Percentiles rank a stretch among this genome's conserved stretches.
Evolutionary conservation across 2,888 invertebrate genomes (phyloP).

Genomic region (Agrochola circellaris): DNA sequence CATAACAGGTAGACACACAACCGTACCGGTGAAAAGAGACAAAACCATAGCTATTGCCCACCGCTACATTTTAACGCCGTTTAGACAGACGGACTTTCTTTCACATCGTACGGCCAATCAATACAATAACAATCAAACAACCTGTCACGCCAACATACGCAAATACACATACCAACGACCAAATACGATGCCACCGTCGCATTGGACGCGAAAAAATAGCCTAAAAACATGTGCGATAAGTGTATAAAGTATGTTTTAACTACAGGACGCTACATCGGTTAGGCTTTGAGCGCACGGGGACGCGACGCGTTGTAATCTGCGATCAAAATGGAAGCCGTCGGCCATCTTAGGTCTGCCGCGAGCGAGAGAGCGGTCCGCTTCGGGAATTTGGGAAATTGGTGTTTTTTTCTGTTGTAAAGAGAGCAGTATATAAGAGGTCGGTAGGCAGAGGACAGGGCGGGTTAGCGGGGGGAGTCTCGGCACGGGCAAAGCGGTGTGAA

Average conservation of each 20-base stretch:
- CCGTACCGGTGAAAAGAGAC: slow-evolving; percentile 77
- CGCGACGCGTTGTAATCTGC: slow-evolving; percentile 87
- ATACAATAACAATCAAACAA: slow-evolving; percentile 80
- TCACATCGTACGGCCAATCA: slow-evolving; percentile 79
- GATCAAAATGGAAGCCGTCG: slow-evolving; percentile 90
- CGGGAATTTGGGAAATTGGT: slow-evolving; percentile 90
- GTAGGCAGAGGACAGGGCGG: slow-evolving; percentile 86
- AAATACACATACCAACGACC: slow-evolving; percentile 66
- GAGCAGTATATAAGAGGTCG: slow-evolving; percentile 90
- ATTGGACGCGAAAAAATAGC: slow-evolving; percentile 88
- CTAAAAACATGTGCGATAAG: slow-evolving; percentile 88
- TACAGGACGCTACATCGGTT: slow-evolving; percentile 81
- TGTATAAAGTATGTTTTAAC: slow-evolving; percentile 81
- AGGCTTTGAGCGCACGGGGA: slow-evolving; percentile 87
- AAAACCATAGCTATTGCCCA: slow-evolving; percentile 77
- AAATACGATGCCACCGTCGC: slow-evolving; percentile 80
- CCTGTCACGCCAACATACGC: slow-evolving; percentile 50
- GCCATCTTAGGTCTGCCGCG: slow-evolving; percentile 90
- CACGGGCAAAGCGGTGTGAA: slow-evolving; percentile 90
- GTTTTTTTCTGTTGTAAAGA: slow-evolving; percentile 90
- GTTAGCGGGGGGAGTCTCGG: slow-evolving; percentile 83
- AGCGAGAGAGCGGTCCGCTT: slow-evolving; percentile 88
- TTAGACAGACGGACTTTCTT: slow-evolving; percentile 79
- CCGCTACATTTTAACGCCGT: slow-evolving; percentile 81
- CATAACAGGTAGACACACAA: slow-evolving; percentile 71